These are phyloP conservation scores for Meghimatium bilineatum DNA, from an alignment of 2,888 invertebrate species.

Conservation along the genomic window DNA sequence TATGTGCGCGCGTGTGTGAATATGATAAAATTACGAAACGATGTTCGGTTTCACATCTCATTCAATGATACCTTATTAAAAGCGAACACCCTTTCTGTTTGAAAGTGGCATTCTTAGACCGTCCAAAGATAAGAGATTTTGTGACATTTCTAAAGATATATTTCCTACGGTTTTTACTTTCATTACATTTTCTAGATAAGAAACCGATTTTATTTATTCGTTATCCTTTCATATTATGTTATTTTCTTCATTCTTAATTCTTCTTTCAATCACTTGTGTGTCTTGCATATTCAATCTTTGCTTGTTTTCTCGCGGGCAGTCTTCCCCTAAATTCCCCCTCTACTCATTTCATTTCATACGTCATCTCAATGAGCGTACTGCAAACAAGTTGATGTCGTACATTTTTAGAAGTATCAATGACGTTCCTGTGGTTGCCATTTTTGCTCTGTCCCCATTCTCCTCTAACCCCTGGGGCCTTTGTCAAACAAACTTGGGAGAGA, in stretches of 20 bases:
- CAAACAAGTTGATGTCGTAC: neutral
- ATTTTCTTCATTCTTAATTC: neutral
- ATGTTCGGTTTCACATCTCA: too few relatives aligned
- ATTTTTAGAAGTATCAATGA: constrained; percentile 1
- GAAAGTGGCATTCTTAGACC: too few relatives aligned
- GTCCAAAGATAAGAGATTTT: too few relatives aligned
- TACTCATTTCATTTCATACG: neutral
- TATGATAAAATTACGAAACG: too few relatives aligned
- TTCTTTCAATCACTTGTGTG: neutral
- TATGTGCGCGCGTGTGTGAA: too few relatives aligned
- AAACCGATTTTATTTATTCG: neutral
- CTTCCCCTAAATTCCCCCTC: neutral
- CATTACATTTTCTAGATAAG: neutral
- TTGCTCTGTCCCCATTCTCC: constrained; percentile 23
- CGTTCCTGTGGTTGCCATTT: constrained; percentile 24
- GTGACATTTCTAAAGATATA: neutral
- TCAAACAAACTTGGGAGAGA: constrained; percentile 33
- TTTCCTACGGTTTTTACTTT: constrained; percentile 10
- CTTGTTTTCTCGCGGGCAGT: neutral
- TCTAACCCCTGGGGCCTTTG: constrained; percentile 23
- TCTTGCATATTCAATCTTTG: neutral
- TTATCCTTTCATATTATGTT: neutral
- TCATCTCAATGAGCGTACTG: constrained; percentile 7
- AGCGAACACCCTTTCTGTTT: too few relatives aligned
- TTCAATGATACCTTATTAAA: too few relatives aligned